Evolutionary conservation across 2,113 vertebrate genomes (phyloP), one percentile per base, ranked within the genome.

Genomic region (Uropsilus gracilis): DNA sequence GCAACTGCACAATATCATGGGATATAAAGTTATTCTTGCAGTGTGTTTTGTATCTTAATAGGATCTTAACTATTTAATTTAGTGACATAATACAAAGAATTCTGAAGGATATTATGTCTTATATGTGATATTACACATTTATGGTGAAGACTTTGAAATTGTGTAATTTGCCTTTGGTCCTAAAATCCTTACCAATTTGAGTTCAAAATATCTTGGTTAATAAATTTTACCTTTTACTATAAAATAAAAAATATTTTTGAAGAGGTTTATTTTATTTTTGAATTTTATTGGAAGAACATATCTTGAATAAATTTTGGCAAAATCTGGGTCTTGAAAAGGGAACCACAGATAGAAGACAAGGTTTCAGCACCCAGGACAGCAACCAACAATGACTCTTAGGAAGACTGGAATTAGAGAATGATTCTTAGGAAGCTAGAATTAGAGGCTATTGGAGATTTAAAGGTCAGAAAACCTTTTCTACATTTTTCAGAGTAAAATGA

Each of bases 241-340:
- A 46, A 86, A 76, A 9, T 73, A 69, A 73, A 93, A 66, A 59
- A 68, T 2, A 39, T 50, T 5, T 20, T 34, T 82, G 66, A 83
- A 84, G 42, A 88, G 26, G 2, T 6, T 84, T 24, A 53, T 59
- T 87, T 71, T 32, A 87, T 86, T 37, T 83, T 2, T 48, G 2
- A 82, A n/a, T 26, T 26, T 63, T 48, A 83, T 76, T 20, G 16
- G 37, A 68, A 94, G 44, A 89, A 64, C 18, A 82, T n/a, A 39
- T 18, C 77, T 24, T 59, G 37, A 95, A 78, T 57, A 81, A 64
- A 77, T 92, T 92, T 30, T 77, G 46, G 59, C 8, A 92, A 92
- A 86, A 77, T 50, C 44, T 75, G 39, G 46, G 26, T 91, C 32
- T 80, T 72, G 17, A 37, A 72, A 89, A 69, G 34, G 28, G 39